Base-by-base conservation (phyloP, 2,797 vertebrate species). In the Euthynnus affinis region DNA sequence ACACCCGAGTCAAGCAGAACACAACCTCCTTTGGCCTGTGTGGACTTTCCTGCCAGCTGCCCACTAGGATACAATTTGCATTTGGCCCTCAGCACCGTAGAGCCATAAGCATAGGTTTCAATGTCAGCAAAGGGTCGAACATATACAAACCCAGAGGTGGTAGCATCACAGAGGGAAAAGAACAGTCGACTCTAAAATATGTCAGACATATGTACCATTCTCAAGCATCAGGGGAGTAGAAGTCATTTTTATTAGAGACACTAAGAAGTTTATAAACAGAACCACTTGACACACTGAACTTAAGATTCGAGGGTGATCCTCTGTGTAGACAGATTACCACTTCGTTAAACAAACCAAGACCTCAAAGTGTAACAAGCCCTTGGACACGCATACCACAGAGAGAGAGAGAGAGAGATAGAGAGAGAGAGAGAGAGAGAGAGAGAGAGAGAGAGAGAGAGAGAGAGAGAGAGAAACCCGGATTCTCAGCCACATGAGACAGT, bases 261-360 rank as follows among this genome's bases (percentile, higher is more conserved):
- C 78, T 77, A 64, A 89, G 80, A 87, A 64, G 86, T 90, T 90
- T 85, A 78, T 87, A 87, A 90, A 88, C 87, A 61, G 83, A 87
- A 81, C 58, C 74, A 80, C 82, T 89, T 93, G 87, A 89, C 92
- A 88, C 76, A 81, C 86, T 88, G 89, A 92, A 89, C 87, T 80
- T 77, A 4, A 74, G 83, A 88, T 87, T 87, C 57, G 55, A 86
- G 84, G 85, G 86, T 80, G 85, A 92, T 90, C 80, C 85, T 94
- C 82, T 75, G 79, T 93, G 91, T 93, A 92, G 92, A 93, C 93
- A 93, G 87, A 94, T 93, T 93, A 93, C 94, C 92, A 92, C 91
- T 91, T 92, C 88, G 88, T 93, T 93, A 92, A 93, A 94, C 84
- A 91, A 93, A 82, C 74, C 71, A 80, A 91, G 85, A 88, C 80